Percentiles rank a stretch among this genome's conserved stretches.
Conservation (phyloP, 2,113 vertebrate genomes). For the Speoplatyrhinus poulsoni region DNA sequence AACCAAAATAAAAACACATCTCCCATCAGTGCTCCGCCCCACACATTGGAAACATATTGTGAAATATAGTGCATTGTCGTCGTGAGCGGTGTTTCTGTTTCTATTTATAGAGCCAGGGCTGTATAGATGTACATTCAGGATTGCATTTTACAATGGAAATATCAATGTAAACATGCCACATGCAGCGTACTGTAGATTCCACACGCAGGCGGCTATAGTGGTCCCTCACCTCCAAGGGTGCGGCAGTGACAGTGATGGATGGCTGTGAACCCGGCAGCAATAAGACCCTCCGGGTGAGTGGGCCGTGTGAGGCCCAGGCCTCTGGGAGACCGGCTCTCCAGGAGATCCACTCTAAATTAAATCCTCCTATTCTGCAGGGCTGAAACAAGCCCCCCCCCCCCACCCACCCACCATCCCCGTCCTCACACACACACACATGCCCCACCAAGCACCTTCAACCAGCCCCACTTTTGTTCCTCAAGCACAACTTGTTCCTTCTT, state of each 20-base stretch:
- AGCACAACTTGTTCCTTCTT: constrained; percentile 73
- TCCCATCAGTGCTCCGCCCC: too few species aligned
- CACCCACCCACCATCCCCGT: constrained; percentile 41
- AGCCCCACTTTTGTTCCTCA: constrained; percentile 74
- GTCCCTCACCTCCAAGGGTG: constrained; percentile 39
- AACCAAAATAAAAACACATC: too few species aligned
- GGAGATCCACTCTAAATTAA: constrained; percentile 78
- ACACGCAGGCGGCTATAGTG: constrained; percentile 17
- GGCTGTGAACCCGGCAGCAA: constrained; percentile 67
- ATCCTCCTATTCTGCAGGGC: constrained; percentile 72
- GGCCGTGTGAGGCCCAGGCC: constrained; percentile 55
- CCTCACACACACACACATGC: constrained; percentile 51
- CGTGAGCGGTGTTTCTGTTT: too few species aligned
- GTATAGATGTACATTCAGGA: background rate
- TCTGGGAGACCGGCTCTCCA: constrained; percentile 55
- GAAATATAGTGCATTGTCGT: too few species aligned
- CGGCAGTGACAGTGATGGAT: constrained; percentile 80
- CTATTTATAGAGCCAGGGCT: too few species aligned
- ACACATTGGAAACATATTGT: too few species aligned
- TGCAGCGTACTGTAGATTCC: constrained; percentile 34
- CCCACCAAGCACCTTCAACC: constrained; percentile 56
- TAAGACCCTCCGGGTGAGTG: constrained; percentile 61
- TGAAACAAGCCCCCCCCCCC: constrained; percentile 48
- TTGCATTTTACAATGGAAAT: too few species aligned
- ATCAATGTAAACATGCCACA: background rate